phyloP scores from a whole-genome alignment of 1,140 invertebrate genomes.

The Propsilocerus akamusi region DNA sequence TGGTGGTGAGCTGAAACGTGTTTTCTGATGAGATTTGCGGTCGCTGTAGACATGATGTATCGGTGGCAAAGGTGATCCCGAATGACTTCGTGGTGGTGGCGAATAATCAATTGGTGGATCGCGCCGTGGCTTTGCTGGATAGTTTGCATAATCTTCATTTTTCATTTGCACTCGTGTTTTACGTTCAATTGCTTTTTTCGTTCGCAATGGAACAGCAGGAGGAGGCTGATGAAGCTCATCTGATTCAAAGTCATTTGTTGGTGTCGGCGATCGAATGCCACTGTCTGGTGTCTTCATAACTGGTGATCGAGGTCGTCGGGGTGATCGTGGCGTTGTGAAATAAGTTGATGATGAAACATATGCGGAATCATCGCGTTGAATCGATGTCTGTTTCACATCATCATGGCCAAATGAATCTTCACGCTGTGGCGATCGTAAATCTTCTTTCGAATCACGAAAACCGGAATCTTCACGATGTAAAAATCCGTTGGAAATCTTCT shows the following conservation, averaged over 20 bases:
- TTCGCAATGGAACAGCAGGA: constrained; percentile 36
- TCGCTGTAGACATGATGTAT: constrained; percentile 20
- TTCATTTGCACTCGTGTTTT: constrained; percentile 15
- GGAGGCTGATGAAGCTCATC: constrained; percentile 12
- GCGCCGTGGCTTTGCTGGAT: constrained; percentile 9
- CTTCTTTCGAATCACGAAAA: constrained; percentile 6
- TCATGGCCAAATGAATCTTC: constrained; percentile 11
- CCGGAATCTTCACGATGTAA: constrained; percentile 9
- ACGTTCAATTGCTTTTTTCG: constrained; percentile 29
- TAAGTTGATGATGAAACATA: constrained; percentile 30
- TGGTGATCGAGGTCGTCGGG: constrained; percentile 6
- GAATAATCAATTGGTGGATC: constrained; percentile 52
- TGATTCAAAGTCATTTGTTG: constrained; percentile 2
- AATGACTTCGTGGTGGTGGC: constrained; percentile 32
- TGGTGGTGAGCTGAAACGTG: constrained; percentile 33
- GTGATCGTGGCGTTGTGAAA: constrained; percentile 6
- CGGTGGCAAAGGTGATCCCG: constrained; percentile 27
- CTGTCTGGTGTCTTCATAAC: constrained; percentile 6
- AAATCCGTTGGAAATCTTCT: constrained; percentile 5
- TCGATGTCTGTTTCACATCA: constrained; percentile 17
- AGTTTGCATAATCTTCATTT: not conserved
- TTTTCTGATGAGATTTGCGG: constrained; percentile 42
- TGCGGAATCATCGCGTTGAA: constrained; percentile 30
- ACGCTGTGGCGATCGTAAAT: constrained; percentile 5
- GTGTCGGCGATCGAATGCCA: constrained; percentile 6